These are phyloP conservation scores for Ovis canadensis DNA, from an alignment of 2,113 vertebrate species.

Conservation along the genomic window DNA sequence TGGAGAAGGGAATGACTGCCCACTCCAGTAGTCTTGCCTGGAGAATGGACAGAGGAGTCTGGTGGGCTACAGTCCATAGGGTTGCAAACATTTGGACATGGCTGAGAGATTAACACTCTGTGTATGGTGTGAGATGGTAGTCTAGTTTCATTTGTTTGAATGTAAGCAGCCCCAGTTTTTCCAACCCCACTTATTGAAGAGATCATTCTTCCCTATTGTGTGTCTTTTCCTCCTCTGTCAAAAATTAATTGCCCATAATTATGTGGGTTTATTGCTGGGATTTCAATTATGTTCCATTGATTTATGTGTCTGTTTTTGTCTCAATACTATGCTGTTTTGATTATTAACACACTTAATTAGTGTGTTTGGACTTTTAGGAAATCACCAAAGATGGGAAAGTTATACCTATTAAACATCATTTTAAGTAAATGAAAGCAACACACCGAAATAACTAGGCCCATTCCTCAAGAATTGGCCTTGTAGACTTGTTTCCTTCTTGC, in stretches of 20 bases:
- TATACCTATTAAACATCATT: not conserved
- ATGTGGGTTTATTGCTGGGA: not conserved
- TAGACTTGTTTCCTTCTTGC: not conserved
- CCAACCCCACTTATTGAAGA: not conserved
- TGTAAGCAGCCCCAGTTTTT: not conserved
- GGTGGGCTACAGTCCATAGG: accelerated
- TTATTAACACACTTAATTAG: not conserved
- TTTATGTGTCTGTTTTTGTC: not conserved
- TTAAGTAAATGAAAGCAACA: not conserved
- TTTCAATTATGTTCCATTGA: not conserved
- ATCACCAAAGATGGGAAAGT: not conserved
- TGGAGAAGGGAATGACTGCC: not conserved
- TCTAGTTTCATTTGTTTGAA: not conserved
- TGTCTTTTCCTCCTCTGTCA: not conserved
- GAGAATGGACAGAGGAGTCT: not conserved
- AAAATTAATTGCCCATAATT: not conserved
- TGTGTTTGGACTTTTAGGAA: not conserved
- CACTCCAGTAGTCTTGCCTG: not conserved
- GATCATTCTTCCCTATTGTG: not conserved
- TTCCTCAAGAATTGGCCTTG: not conserved
- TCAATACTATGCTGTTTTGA: not conserved
- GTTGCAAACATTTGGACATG: not conserved
- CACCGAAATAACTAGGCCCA: not conserved
- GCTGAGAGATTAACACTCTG: not conserved
- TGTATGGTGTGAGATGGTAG: not conserved